Base-by-base conservation (phyloP, 1,140 invertebrate species). In the Tigriopus japonicus region DNA sequence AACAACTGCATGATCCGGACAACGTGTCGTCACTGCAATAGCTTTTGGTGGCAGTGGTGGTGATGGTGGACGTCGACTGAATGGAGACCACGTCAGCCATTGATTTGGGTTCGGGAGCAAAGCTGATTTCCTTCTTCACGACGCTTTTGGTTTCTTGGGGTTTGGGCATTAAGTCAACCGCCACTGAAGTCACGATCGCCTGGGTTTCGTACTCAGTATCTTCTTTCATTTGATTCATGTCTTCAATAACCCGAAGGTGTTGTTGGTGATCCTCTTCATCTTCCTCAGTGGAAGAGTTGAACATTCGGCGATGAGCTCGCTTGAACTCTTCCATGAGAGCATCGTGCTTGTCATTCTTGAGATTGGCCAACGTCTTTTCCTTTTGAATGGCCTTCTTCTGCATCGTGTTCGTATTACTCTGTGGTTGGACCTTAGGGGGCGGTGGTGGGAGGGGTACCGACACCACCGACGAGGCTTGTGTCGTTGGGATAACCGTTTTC, bases 291-390 rank as follows among this genome's bases (percentile, higher is more conserved):
- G 45, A 49, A 21, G n/a, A 17, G 45, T 15, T 78, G 71, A 87
- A 88, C 86, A 87, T 88, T 73, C 82, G 84, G 63, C 80, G 77
- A 70, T 87, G 85, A 1, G 84, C 85, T 67, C 81, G 80, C 68
- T 84, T 86, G 69, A 88, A 87, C 72, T 88, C 86, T 70, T 86
- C 81, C 82, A 88, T 88, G 49, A 88, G 70, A 66, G 84, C 79
- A 62, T 40, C 58, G 42, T 42, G 51, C 28, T 51, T 10, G 42
- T 53, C 15, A 24, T 17, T 56, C 14, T 49, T 24, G 14, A 60
- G 62, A 59, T 53, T 66, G 66, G 58, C 66, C 64, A 62, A 66
- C 65, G 42, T 66, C 63, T 24, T 63, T 64, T 40, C 64, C 19
- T 56, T 67, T 66, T 45, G 28, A 35, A 35, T 35, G 28, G 28